phyloP scores from a whole-genome alignment of 2,113 vertebrate genomes.

The Phaethornis superciliosus region DNA sequence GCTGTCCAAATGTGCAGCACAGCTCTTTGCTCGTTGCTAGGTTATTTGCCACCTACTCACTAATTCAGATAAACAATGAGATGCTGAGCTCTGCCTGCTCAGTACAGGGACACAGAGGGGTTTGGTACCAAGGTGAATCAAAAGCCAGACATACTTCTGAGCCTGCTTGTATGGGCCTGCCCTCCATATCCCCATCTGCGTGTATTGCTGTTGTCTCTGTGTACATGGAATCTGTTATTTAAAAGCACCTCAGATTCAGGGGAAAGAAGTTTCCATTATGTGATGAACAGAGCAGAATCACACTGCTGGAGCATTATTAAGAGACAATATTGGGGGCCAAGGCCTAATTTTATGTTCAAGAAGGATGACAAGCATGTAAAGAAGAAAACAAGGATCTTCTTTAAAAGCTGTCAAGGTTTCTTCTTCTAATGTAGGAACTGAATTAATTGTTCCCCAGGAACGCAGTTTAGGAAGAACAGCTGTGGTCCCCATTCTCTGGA shows the following conservation, averaged over 20 bases:
- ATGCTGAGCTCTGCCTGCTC: neutral
- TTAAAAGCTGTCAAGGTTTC: neutral
- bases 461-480: neutral
- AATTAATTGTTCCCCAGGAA: neutral
- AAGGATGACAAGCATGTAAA: neutral
- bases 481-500: neutral
- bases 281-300: neutral
- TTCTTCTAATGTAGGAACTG: neutral
- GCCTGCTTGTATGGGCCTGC: rapidly evolving
- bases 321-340: neutral
- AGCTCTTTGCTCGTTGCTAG: rapidly evolving
- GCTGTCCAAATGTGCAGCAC: neutral
- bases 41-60: neutral
- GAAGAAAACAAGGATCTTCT: neutral
- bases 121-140: neutral
- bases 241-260: neutral
- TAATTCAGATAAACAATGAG: neutral
- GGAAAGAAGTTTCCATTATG: neutral
- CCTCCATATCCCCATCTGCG: rapidly evolving
- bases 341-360: neutral
- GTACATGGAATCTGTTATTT: rapidly evolving
- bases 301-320: neutral
- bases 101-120: too few species aligned
- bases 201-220: rapidly evolving
- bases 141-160: neutral